Percentiles rank a stretch among this genome's conserved stretches.
Evolutionary conservation across 2,888 invertebrate species (phyloP).

Genomic region (Drosophila ustulata): DNA sequence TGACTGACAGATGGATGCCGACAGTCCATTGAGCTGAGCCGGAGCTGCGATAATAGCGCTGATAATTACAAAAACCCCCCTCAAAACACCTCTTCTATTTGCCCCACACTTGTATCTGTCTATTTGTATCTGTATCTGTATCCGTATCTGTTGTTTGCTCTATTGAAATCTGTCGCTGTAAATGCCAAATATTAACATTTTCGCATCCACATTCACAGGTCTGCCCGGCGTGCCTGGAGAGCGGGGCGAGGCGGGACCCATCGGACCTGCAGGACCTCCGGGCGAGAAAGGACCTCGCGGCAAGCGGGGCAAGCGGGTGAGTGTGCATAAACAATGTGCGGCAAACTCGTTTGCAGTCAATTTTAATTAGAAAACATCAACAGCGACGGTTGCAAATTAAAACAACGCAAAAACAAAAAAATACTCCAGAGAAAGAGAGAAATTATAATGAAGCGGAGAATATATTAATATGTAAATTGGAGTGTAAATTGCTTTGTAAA

Average conservation of each 20-base stretch:
- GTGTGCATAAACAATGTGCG: conserved; percentile 78
- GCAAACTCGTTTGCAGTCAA: conserved; percentile 54
- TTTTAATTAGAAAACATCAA: conserved; percentile 60
- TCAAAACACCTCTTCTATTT: conserved; percentile 49
- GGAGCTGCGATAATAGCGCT: conserved; percentile 45
- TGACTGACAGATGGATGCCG: conserved; percentile 51
- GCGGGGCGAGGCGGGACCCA: conserved; percentile 87
- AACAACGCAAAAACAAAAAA: conserved; percentile 11
- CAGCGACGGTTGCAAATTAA: conserved; percentile 37
- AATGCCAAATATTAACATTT: conserved; percentile 51
- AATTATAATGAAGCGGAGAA: conserved; percentile 45
- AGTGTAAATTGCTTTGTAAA: conserved; percentile 63
- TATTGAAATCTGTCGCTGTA: conserved; percentile 61
- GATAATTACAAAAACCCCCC: conserved; percentile 61
- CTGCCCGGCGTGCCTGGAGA: conserved; percentile 83
- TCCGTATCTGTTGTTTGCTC: conserved; percentile 41
- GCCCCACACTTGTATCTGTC: conserved; percentile 41
- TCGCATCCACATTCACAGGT: conserved; percentile 65
- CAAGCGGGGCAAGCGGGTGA: conserved; percentile 97
- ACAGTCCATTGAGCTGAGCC: conserved; percentile 44
- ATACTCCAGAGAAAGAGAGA: conserved; percentile 1
- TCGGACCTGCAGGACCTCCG: conserved; percentile 90
- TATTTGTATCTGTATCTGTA: conserved; percentile 18
- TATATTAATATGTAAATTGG: conserved; percentile 74
- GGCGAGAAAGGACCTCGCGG: conserved; percentile 97